Conservation (phyloP, 1,140 invertebrate genomes). For the Drosophila dunni region DNA sequence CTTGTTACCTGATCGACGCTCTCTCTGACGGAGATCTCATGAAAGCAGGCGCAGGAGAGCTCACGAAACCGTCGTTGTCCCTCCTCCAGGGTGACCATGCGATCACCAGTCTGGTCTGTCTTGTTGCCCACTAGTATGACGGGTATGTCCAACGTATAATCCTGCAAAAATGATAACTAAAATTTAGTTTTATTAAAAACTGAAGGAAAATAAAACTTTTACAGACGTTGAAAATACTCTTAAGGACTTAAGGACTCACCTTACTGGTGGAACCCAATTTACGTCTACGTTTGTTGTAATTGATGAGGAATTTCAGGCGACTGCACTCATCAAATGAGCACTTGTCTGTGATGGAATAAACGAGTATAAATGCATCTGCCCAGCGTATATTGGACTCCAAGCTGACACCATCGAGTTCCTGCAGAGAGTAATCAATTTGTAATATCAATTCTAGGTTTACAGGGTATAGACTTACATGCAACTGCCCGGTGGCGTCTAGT, state of each 20-base stretch:
- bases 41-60: conserved; percentile 92
- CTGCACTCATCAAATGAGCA: conserved; percentile 94
- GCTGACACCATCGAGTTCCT: conserved; percentile 89
- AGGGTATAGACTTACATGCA: conserved; percentile 86
- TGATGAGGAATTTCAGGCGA: conserved; percentile 91
- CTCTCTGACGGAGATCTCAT: conserved; percentile 93
- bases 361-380: conserved; percentile 93
- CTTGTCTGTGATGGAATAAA: conserved; percentile 93
- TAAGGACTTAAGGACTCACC: too few relatives aligned
- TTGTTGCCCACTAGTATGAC: conserved; percentile 94
- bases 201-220: background rate
- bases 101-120: conserved; percentile 90
- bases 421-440: conserved; percentile 5
- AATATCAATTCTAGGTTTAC: background rate
- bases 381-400: conserved; percentile 92
- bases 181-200: background rate
- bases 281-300: conserved; percentile 90
- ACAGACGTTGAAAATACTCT: too few relatives aligned
- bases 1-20: conserved; percentile 89
- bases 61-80: conserved; percentile 89
- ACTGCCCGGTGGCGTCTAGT: conserved; percentile 91
- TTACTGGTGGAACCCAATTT: conserved; percentile 86
- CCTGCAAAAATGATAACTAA: conserved; percentile 82
- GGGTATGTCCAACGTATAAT: conserved; percentile 87
- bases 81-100: conserved; percentile 91